Base-by-base conservation (phyloP, 2,797 vertebrate genomes). In the Sebastes nivosus region DNA sequence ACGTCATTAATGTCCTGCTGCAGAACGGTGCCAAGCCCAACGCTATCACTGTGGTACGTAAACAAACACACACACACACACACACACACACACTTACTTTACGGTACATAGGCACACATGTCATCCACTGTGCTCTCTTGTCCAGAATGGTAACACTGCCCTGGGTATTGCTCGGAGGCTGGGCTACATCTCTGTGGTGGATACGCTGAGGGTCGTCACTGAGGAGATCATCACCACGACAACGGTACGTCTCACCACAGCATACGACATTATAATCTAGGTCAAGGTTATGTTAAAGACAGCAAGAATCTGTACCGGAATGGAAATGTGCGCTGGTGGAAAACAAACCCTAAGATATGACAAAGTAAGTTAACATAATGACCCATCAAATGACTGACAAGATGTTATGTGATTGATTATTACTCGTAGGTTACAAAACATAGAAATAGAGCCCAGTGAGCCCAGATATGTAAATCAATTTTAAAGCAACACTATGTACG, bases 111-210 rank as follows among this genome's bases (percentile, higher is more conserved):
- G 4, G 32, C 24, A 64, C 42, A 20, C 5, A 0, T 27, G n/a
- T 72, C 14, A 80, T 38, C 1, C n/a, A 8, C 8, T 63, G 16
- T 54, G 18, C 5, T 54, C 38, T 30, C 25, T 18, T 55, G 3
- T 88, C 0, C 94, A 99, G 99, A 99, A 99, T 89, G 99, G 99
- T 18, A 99, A 99, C 95, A 99, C 98, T 0, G 98, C 99, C 76
- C 93, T 99, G 93, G 98, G 98, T 0, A 99, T 99, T 2, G 98
- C 99, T 54, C 96, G 97, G 82, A 96, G 99, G 10, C 96, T 99
- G 88, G 99, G 99, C 82, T 99, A 99, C 87, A 99, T 99, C 94
- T 99, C 99, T 0, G 99, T 99, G 88, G 99, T 99, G 16, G 99
- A 99, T 89, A 99, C 98, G 0, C 95, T 99, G 91, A 98, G 96